phyloP scores from a whole-genome alignment of 2,113 vertebrate genomes.

The Crypturellus undulatus region DNA sequence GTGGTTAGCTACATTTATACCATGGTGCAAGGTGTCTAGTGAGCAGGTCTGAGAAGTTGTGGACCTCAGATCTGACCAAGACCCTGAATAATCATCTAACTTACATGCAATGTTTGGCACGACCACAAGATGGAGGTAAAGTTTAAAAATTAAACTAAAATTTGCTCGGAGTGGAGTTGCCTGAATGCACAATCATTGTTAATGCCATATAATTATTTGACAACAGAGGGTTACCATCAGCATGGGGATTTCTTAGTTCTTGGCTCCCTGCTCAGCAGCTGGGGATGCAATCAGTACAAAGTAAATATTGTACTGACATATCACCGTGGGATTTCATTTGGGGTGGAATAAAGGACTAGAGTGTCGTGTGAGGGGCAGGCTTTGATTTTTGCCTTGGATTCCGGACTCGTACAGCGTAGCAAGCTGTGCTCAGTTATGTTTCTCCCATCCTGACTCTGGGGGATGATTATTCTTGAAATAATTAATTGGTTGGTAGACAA shows the following conservation, averaged over 20 bases:
- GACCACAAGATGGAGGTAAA: constrained; percentile 68
- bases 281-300: neutral
- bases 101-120: neutral
- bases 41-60: neutral
- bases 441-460: neutral
- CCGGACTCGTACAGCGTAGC: neutral
- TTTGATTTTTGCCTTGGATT: constrained; percentile 15
- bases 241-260: neutral
- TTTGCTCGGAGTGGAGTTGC: rapidly evolving
- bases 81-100: rapidly evolving
- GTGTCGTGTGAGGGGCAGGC: neutral
- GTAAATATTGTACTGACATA: constrained; percentile 5
- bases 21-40: rapidly evolving
- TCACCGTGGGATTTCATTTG: neutral
- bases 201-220: neutral
- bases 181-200: neutral
- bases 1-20: neutral
- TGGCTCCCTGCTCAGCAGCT: neutral
- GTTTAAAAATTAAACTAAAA: constrained; percentile 31
- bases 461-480: constrained; percentile 10
- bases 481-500: constrained; percentile 18
- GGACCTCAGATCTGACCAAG: neutral
- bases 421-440: neutral
- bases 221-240: neutral
- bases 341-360: constrained; percentile 2